Conservation (phyloP, 2,888 invertebrate species). For the Neria commutata region DNA sequence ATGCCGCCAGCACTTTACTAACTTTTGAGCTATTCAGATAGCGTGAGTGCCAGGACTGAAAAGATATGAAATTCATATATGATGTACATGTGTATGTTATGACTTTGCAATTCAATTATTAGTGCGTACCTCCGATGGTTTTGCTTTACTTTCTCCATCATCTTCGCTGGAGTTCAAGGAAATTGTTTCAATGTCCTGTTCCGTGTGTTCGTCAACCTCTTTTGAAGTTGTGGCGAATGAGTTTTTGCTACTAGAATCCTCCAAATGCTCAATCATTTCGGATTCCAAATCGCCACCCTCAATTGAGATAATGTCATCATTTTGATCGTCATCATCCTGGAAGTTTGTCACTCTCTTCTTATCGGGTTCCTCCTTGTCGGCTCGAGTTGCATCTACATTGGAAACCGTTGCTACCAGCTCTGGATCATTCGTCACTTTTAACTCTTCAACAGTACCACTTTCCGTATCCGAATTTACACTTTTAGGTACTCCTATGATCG, state of each 20-base stretch:
- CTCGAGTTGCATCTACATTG: conserved; percentile 24
- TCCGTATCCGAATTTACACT: not conserved
- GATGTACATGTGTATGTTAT: too few species aligned
- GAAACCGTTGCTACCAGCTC: not conserved
- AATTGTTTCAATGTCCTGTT: conserved; percentile 47
- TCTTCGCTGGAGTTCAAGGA: conserved; percentile 54
- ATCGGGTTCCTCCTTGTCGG: conserved; percentile 60
- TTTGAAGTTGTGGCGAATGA: conserved; percentile 29
- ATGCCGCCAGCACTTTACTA: conserved; percentile 65
- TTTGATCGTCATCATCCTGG: conserved; percentile 56
- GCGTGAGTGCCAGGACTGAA: conserved; percentile 67
- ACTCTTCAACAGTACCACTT: not conserved
- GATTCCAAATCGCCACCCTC: conserved; percentile 58
- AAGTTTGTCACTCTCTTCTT: too few species aligned
- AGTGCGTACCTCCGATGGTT: conserved; percentile 47
- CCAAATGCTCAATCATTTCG: conserved; percentile 59
- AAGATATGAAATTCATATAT: conserved; percentile 4
- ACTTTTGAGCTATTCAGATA: conserved; percentile 69
- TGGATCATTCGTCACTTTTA: not conserved
- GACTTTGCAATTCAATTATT: too few species aligned
- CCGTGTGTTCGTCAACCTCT: conserved; percentile 5
- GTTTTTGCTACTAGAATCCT: conserved; percentile 40
- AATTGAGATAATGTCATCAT: conserved; percentile 60
- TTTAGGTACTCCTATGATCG: too few species aligned
- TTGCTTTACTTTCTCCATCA: conserved; percentile 39